Evolutionary conservation across 2,113 vertebrate genomes (phyloP), one percentile per base, ranked within the genome.

Genomic region (Dipodomys stephensi): DNA sequence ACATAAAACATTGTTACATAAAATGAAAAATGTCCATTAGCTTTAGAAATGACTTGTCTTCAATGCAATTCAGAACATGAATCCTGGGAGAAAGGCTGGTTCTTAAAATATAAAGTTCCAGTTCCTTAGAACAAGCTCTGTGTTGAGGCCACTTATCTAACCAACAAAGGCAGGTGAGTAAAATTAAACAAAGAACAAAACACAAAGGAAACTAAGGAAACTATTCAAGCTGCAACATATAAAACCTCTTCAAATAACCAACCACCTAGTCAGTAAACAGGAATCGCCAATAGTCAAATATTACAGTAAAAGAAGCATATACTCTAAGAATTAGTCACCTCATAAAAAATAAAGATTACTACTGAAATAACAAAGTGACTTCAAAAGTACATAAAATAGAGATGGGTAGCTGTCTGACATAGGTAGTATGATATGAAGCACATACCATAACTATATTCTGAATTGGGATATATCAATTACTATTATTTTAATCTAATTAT

Each of bases 81-180:
- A 65, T 28, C 11, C n/a, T 88, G 67, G 91, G 44, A 89, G 71
- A 91, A 9, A 96, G 30, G n/a, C 60, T 94, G 60, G 49, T 76
- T 27, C 28, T 95, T 67, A 87, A 89, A 94, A 93, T 65, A 49
- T 77, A 72, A 93, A 93, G 79, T 68, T 95, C 81, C 77, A 64
- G 46, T 20, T 83, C 74, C 80, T 86, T 22, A 94, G 39, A 78
- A n/a, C 15, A 62, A 83, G 0, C 27, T 44, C 28, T 65, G 32
- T 22, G 11, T 20, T 64, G 23, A 96, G 32, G 12, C 82, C 62
- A 87, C 87, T 74, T 65, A 93, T 20, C 64, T 74, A 91, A 4
- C 44, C 30, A 81, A 86, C 30, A 92, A 5, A 87, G 32, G 22
- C 3, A 93, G 19, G 32, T 62, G 73, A 87, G 68, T 65, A 91